These are phyloP conservation scores for Cricetomys ansorgei DNA, from an alignment of 2,113 vertebrate species.

Conservation along the genomic window DNA sequence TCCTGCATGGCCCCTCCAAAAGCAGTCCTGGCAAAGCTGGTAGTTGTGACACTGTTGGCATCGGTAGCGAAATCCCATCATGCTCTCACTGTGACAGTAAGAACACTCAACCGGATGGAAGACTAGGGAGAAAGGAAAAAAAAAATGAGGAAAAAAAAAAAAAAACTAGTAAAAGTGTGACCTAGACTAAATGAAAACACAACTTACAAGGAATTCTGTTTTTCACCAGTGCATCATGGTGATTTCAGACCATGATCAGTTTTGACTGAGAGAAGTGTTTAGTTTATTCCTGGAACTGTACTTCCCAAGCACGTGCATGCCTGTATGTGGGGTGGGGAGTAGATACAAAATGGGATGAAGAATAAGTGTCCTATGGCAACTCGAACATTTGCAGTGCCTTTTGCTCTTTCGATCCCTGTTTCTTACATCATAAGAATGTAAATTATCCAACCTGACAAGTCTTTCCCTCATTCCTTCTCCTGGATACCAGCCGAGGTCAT, in stretches of 20 bases:
- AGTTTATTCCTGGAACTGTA: not conserved
- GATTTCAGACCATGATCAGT: not conserved
- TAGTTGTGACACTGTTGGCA: slow-evolving; percentile 99
- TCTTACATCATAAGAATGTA: slow-evolving; percentile 27
- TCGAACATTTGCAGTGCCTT: not conserved
- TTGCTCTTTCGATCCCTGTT: not conserved
- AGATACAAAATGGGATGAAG: not conserved
- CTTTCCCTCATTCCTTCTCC: not conserved
- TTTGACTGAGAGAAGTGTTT: not conserved
- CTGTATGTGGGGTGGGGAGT: no score
- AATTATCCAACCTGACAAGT: slow-evolving; percentile 9
- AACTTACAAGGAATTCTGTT: rapidly evolving
- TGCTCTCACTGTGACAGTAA: slow-evolving; percentile 99
- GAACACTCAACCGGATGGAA: slow-evolving; percentile 99
- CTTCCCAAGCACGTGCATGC: not conserved
- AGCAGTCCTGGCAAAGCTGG: slow-evolving; percentile 99
- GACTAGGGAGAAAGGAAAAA: slow-evolving; percentile 87
- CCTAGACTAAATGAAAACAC: not conserved
- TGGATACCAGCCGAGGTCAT: not conserved
- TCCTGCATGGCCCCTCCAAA: slow-evolving; percentile 99
- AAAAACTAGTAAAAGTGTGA: slow-evolving; percentile 5
- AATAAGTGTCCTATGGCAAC: not conserved
- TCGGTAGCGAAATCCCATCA: slow-evolving; percentile 99
- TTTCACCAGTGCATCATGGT: not conserved
- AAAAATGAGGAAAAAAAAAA: slow-evolving; percentile 4